Percentiles rank a stretch among this genome's conserved stretches.
Conservation (phyloP, 1,140 invertebrate species). For the Macrotrachela quadricornifera region DNA sequence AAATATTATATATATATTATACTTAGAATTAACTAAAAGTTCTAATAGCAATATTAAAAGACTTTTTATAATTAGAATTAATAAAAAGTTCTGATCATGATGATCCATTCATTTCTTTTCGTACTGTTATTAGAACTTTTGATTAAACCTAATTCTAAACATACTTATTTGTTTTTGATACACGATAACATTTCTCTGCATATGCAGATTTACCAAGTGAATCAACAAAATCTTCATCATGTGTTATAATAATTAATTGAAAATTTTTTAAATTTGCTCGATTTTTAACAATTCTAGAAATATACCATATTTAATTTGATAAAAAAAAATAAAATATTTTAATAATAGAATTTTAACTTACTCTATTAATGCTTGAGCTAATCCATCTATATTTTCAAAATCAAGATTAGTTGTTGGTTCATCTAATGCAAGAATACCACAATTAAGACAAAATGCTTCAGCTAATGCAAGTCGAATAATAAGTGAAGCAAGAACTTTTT, state of each 20-base stretch:
- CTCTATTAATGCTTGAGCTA: conserved; percentile 58
- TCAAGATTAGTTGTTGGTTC: conserved; percentile 97
- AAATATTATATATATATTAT: not conserved
- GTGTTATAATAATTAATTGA: conserved; percentile 86
- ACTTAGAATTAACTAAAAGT: too few species aligned
- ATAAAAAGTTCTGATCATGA: too few species aligned
- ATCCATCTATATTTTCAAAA: conserved; percentile 59
- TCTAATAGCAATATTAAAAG: too few species aligned
- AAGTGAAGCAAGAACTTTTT: conserved; percentile 67
- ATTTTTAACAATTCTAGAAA: conserved; percentile 17
- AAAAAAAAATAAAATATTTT: not conserved
- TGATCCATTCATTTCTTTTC: too few species aligned
- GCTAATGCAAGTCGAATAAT: conserved; percentile 86
- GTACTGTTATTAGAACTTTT: not conserved
- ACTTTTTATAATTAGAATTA: not conserved
- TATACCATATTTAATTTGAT: too few species aligned
- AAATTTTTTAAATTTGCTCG: conserved; percentile 47
- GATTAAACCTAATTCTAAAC: too few species aligned
- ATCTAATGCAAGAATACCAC: conserved; percentile 79
- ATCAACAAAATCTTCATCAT: conserved; percentile 73
- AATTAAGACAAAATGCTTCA: conserved; percentile 51
- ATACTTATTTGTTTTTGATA: conserved; percentile 24
- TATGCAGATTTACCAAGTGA: conserved; percentile 46
- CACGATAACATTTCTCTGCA: conserved; percentile 45
- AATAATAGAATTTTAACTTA: conserved; percentile 20